These are phyloP conservation scores for Chloromyia formosa DNA, from an alignment of 2,888 invertebrate species.

Conservation along the genomic window DNA sequence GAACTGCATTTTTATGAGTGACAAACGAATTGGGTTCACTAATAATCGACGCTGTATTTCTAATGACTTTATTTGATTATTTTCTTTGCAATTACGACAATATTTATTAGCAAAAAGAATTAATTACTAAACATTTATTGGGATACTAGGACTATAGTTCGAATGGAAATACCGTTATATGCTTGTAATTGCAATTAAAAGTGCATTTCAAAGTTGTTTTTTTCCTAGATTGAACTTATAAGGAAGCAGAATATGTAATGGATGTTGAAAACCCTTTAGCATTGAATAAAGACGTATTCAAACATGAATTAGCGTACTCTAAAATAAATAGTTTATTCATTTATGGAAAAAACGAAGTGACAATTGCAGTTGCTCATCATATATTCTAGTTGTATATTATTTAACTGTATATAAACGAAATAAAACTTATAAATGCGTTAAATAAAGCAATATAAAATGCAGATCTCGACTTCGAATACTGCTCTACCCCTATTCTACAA, in stretches of 20 bases:
- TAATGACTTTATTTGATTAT: not conserved
- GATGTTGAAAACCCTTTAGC: not conserved
- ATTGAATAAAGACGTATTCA: not conserved
- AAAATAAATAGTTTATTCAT: not conserved
- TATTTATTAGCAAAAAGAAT: not conserved
- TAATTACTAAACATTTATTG: not conserved
- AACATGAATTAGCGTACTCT: not conserved
- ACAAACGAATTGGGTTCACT: too few species aligned
- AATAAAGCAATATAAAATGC: not conserved
- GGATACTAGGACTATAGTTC: too few species aligned
- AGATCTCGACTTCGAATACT: too few species aligned
- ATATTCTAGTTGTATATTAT: not conserved
- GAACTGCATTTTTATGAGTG: too few species aligned
- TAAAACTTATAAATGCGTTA: conserved; percentile 1
- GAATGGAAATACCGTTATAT: too few species aligned
- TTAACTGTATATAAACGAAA: not conserved
- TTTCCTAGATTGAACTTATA: not conserved
- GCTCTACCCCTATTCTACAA: too few species aligned
- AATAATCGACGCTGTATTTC: too few species aligned
- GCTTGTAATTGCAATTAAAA: not conserved
- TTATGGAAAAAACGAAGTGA: not conserved
- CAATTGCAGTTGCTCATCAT: not conserved
- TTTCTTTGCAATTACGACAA: not conserved
- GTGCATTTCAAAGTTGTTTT: not conserved
- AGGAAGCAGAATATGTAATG: not conserved